phyloP scores from a whole-genome alignment of 2,888 invertebrate genomes.

The Sipha maydis region DNA sequence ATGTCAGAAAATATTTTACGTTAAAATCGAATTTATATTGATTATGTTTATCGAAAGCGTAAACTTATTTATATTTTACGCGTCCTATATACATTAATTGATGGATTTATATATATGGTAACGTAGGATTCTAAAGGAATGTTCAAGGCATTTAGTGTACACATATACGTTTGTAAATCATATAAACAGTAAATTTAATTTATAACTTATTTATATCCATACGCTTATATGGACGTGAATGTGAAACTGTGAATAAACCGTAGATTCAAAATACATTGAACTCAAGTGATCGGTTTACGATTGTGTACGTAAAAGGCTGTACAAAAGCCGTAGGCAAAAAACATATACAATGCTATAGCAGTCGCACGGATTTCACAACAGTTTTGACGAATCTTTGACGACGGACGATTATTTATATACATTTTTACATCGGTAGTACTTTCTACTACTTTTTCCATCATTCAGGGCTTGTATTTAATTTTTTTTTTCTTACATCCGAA shows the following conservation, averaged over 20 bases:
- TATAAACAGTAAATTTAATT: background rate
- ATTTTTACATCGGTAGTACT: background rate
- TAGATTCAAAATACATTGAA: background rate
- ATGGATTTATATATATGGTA: too few species aligned
- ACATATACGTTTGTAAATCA: background rate
- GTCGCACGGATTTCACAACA: background rate
- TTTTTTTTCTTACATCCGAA: background rate
- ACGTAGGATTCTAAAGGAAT: too few species aligned
- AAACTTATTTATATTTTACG: too few species aligned
- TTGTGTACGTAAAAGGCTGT: background rate
- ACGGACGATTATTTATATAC: slow-evolving; percentile 7
- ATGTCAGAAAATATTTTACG: too few species aligned
- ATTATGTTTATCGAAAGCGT: too few species aligned
- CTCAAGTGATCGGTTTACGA: background rate
- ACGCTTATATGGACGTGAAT: background rate
- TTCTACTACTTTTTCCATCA: slow-evolving; percentile 11
- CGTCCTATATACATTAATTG: too few species aligned
- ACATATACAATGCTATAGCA: background rate
- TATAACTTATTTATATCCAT: too few species aligned
- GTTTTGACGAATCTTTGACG: background rate
- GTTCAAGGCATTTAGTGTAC: too few species aligned
- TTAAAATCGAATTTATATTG: too few species aligned
- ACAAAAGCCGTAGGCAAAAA: background rate
- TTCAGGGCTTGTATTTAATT: background rate
- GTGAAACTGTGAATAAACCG: background rate